These are phyloP conservation scores for Helostoma temminkii DNA, from an alignment of 2,797 vertebrate genomes.

Conservation along the genomic window DNA sequence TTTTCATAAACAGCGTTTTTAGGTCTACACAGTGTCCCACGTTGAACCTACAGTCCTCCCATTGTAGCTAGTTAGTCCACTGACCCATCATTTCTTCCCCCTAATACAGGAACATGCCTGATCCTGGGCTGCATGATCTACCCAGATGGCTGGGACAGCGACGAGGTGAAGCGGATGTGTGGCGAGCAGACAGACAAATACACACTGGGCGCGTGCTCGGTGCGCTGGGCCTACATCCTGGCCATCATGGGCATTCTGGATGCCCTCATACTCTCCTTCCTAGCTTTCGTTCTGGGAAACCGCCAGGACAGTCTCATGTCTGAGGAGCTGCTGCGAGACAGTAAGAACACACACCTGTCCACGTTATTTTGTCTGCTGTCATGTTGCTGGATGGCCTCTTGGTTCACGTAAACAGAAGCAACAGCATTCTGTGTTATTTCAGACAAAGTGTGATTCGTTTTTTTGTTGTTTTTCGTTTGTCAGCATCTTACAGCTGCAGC, in stretches of 20 bases:
- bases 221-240: constrained; percentile 99
- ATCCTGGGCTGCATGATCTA: constrained; percentile 99
- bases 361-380: not conserved
- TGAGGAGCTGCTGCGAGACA: constrained; percentile 96
- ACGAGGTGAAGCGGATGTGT: constrained; percentile 97
- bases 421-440: no score
- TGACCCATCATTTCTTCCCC: not conserved
- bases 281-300: constrained; percentile 98
- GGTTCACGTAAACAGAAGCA: no score
- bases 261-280: constrained; percentile 97
- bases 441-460: no score
- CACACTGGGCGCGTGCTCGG: constrained; percentile 96
- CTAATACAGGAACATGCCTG: constrained; percentile 90
- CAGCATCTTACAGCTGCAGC: no score
- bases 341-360: constrained; percentile 81
- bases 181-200: constrained; percentile 99
- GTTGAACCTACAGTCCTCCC: not conserved
- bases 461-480: no score
- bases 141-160: constrained; percentile 98
- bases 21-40: not conserved
- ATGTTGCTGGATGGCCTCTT: no score
- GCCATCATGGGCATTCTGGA: constrained; percentile 99
- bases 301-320: constrained; percentile 97
- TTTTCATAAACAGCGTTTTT: not conserved
- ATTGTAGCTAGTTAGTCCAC: constrained; percentile 4